Evolutionary conservation across 1,140 invertebrate genomes (phyloP).

Genomic region (Solenopsis fugax): DNA sequence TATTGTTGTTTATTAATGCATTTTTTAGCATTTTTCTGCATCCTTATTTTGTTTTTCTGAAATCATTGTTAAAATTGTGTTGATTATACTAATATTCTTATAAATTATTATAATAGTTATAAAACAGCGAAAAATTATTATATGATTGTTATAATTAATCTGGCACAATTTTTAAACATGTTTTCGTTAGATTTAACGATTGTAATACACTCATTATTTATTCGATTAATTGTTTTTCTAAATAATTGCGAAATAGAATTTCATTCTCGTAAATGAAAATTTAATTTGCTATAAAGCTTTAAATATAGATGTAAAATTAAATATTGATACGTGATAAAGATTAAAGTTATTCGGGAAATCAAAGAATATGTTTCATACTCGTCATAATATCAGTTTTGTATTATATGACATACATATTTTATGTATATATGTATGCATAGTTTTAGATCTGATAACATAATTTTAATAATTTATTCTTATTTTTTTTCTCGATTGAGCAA

Average conservation of each 20-base stretch:
- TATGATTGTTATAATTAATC: neutral
- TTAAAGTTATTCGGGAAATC: slow-evolving; percentile 36
- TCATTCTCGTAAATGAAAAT: slow-evolving; percentile 23
- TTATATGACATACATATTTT: neutral
- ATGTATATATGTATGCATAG: neutral
- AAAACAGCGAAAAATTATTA: neutral
- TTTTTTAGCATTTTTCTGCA: neutral
- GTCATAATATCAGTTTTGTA: neutral
- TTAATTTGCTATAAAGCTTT: neutral
- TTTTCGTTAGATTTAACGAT: slow-evolving; percentile 3
- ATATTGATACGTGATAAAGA: slow-evolving; percentile 26
- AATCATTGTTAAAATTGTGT: neutral
- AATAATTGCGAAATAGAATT: neutral
- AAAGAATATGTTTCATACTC: slow-evolving; percentile 12
- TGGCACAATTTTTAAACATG: neutral
- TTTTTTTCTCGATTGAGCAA: neutral
- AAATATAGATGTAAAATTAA: slow-evolving; percentile 14
- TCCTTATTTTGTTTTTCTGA: neutral
- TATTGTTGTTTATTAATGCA: slow-evolving; percentile 2
- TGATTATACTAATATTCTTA: neutral
- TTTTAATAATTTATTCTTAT: neutral
- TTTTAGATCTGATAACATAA: neutral
- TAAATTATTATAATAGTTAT: neutral
- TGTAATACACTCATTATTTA: slow-evolving; percentile 28
- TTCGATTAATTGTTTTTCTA: slow-evolving; percentile 4